These are phyloP conservation scores for Bhutanitis thaidina DNA, from an alignment of 2,888 invertebrate genomes.

Conservation along the genomic window DNA sequence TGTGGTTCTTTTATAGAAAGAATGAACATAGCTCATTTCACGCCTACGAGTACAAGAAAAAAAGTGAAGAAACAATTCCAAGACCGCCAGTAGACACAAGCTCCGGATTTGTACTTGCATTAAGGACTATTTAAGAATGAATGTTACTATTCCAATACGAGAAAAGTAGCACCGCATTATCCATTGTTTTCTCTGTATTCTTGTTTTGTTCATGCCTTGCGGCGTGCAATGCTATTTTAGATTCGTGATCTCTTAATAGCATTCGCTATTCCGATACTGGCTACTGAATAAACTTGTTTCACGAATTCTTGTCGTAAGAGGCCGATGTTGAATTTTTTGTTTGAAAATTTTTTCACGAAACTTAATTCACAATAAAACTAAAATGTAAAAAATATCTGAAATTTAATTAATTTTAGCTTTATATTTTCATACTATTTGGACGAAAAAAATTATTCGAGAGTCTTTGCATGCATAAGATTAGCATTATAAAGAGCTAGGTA, in stretches of 20 bases:
- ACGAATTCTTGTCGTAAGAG: constrained; percentile 29
- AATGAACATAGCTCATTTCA: not conserved
- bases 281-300: constrained; percentile 40
- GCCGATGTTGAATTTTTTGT: not conserved
- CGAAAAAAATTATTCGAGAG: no score
- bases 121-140: constrained; percentile 20
- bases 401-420: no score
- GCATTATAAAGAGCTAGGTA: no score
- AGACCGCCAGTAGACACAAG: constrained; percentile 12
- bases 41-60: constrained; percentile 1
- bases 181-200: constrained; percentile 50
- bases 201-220: constrained; percentile 46
- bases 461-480: no score
- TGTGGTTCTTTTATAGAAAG: not conserved
- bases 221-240: constrained; percentile 58
- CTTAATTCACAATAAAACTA: no score
- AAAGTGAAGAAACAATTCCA: constrained; percentile 13
- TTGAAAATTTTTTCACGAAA: no score
- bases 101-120: constrained; percentile 19
- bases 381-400: no score
- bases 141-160: constrained; percentile 24
- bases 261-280: constrained; percentile 49
- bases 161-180: constrained; percentile 33
- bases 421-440: no score
- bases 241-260: constrained; percentile 69